phyloP scores from a whole-genome alignment of 2,797 vertebrate species.

The Knipowitschia caucasica region DNA sequence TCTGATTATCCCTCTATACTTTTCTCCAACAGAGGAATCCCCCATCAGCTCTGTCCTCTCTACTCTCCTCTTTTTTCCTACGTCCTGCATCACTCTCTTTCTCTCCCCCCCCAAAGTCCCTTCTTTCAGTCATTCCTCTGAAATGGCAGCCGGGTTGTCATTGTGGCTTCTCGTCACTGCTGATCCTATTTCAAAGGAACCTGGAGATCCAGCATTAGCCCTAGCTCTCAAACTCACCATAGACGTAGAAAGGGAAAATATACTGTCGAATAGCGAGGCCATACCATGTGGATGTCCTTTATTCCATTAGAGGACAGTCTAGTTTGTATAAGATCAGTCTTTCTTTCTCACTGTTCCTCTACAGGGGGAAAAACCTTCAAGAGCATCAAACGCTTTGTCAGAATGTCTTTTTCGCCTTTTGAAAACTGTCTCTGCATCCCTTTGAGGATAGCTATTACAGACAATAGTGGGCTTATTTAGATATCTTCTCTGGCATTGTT shows the following conservation, averaged over 20 bases:
- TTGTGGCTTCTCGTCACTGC: conserved; percentile 69
- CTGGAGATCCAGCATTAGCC: conserved; percentile 71
- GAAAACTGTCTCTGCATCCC: conserved; percentile 45
- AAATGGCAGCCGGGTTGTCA: conserved; percentile 73
- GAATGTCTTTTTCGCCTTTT: conserved; percentile 55
- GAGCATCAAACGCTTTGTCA: conserved; percentile 62
- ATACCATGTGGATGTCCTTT: conserved; percentile 52
- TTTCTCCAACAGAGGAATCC: conserved; percentile 28
- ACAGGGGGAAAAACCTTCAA: conserved; percentile 29
- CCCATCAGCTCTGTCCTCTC: conserved; percentile 25
- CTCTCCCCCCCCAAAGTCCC: conserved; percentile 36
- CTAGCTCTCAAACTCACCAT: conserved; percentile 63
- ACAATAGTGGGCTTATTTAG: conserved; percentile 76
- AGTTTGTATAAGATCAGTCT: conserved; percentile 64
- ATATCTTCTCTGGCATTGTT: conserved; percentile 54
- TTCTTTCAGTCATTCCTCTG: conserved; percentile 62
- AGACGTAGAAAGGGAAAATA: conserved; percentile 58
- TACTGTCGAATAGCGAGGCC: conserved; percentile 35
- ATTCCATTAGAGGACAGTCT: conserved; percentile 67
- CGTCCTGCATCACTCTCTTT: conserved; percentile 24
- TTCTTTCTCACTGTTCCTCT: conserved; percentile 39
- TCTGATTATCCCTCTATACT: conserved; percentile 27
- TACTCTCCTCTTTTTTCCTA: conserved; percentile 19
- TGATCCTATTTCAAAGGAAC: conserved; percentile 78
- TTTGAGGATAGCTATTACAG: conserved; percentile 56